These are phyloP conservation scores for Lathronympha strigana DNA, from an alignment of 2,888 invertebrate species.

Conservation along the genomic window DNA sequence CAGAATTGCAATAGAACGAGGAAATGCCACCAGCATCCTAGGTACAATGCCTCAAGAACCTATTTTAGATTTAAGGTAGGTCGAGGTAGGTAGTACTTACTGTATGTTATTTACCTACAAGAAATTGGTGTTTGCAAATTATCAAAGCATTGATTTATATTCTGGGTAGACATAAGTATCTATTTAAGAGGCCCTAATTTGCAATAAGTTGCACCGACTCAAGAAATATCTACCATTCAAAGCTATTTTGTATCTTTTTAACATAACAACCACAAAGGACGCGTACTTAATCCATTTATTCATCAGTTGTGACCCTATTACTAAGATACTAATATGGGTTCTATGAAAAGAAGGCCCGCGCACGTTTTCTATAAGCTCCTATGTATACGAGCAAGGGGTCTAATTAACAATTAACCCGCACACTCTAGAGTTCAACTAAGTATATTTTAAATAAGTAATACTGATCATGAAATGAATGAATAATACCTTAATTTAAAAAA, in stretches of 20 bases:
- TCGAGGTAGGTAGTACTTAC: no score
- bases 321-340: conserved; percentile 32
- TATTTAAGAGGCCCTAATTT: not conserved
- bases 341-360: conserved; percentile 34
- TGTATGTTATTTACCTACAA: no score
- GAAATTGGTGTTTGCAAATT: no score
- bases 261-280: conserved; percentile 15
- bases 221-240: not conserved
- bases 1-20: no score
- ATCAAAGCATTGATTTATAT: not conserved
- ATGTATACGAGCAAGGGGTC: no score
- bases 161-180: not conserved
- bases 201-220: not conserved
- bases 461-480: no score
- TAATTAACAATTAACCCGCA: conserved; percentile 19
- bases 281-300: conserved; percentile 36
- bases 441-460: no score
- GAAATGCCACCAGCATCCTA: no score
- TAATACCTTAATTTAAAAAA: no score
- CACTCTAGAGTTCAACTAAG: no score
- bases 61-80: no score
- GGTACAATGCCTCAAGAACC: no score
- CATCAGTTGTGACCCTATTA: conserved; percentile 26
- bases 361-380: conserved; percentile 31
- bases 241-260: conserved; percentile 5